Base-by-base conservation (phyloP, 2,888 invertebrate genomes). In the Pristionchus fissidentatus region DNA sequence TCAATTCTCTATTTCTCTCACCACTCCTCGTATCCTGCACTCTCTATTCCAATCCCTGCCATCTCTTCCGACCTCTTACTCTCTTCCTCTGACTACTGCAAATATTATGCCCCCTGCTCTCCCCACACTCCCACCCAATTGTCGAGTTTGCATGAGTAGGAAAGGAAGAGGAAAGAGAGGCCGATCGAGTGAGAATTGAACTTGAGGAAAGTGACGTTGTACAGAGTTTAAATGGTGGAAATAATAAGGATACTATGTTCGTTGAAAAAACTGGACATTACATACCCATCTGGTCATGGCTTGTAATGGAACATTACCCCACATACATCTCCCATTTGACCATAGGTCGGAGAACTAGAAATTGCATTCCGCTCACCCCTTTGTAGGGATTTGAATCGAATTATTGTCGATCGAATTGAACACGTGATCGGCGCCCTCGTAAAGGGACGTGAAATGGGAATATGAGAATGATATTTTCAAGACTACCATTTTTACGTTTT, bases 61-160 rank as follows among this genome's bases (percentile, higher is more conserved):
- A 43, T 75, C 75, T 75, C 75, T 75, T 32, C 35, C 75, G 46
- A 19, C 41, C 49, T 52, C 49, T 32, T 43, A 15, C 62, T 62
- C 32, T 7, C 49, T 75, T 32, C 35, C 41, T 75, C 75, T 75
- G 49, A 32, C 46, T 75, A 46, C 49, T 52, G 46, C 75, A 49
- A 75, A 49, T 75, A 49, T 75, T 52, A 52, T 75, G 49, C 75
- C 46, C 49, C 70, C 41, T 38, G 70, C 70, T 60, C 60, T 60
- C 73, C 26, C 26, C 73, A 43, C 75, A 52, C 46, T 52, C 26
- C 55, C 79, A 57, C 22, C 79, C n/a, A 57, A 79, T 79, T 57
- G n/a, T 57, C 57, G 75, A 75, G 49, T 46, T 52, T 15, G 73
- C 46, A 46, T 46, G n/a, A 41, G 79, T 38, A 43, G 38, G 79